Conservation (phyloP, 2,888 invertebrate genomes). For the Cyrtodaria siliqua region DNA sequence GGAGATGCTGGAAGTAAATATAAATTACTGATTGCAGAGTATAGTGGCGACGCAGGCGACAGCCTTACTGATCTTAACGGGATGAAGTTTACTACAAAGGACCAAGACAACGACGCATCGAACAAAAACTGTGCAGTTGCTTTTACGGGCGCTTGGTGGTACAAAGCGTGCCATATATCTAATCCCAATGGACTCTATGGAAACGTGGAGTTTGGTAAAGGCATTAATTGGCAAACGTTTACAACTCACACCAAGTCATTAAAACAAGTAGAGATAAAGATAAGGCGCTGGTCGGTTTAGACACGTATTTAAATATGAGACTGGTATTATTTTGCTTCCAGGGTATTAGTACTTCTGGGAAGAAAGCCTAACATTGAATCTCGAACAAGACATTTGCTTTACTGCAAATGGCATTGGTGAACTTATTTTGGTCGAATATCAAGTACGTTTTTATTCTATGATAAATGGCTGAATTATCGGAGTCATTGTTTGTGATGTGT, state of each 20-base stretch:
- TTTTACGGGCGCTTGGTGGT: conserved; percentile 6
- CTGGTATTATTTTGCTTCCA: too few species aligned
- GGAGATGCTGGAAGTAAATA: conserved; percentile 8
- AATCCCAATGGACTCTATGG: conserved; percentile 7
- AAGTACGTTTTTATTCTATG: too few species aligned
- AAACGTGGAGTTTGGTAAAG: background rate
- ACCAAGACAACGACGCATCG: background rate
- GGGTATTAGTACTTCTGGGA: too few species aligned
- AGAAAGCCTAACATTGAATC: too few species aligned
- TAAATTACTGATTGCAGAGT: conserved; percentile 14
- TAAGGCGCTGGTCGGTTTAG: too few species aligned
- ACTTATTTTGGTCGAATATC: too few species aligned
- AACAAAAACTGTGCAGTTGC: background rate
- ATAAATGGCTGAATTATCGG: too few species aligned
- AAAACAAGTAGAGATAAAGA: conserved; percentile 1
- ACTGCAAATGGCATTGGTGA: too few species aligned
- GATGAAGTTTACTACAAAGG: conserved; percentile 3
- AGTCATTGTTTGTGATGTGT: too few species aligned
- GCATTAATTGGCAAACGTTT: background rate
- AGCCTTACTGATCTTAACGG: background rate
- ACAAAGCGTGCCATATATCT: background rate
- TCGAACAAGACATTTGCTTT: too few species aligned
- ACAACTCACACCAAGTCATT: background rate
- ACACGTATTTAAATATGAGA: too few species aligned
- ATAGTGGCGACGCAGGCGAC: conserved; percentile 31